Conservation (phyloP, 2,113 vertebrate genomes). For the Galeopterus variegatus region DNA sequence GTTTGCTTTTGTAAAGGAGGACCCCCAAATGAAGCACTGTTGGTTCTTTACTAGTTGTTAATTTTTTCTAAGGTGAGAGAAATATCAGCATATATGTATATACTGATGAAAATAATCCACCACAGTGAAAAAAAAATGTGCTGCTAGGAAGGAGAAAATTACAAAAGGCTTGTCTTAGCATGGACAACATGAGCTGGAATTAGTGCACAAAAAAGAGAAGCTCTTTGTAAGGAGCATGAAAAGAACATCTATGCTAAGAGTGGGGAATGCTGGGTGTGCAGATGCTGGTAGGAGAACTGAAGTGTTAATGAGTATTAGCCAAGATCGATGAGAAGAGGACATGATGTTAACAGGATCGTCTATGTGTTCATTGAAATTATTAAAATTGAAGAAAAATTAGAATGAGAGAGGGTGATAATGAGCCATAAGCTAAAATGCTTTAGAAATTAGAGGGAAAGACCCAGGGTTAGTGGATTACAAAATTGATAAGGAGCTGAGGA, state of each 20-base stretch:
- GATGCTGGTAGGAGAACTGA: neutral
- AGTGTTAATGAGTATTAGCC: accelerated
- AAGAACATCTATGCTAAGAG: neutral
- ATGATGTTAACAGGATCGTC: neutral
- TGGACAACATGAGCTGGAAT: neutral
- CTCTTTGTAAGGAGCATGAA: too few relatives aligned
- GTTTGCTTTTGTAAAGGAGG: neutral
- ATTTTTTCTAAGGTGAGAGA: neutral
- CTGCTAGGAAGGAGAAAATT: neutral
- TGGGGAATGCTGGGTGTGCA: neutral
- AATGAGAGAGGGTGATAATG: neutral
- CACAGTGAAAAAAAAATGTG: neutral
- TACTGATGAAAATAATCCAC: neutral
- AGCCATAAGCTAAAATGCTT: neutral
- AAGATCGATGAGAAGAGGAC: neutral
- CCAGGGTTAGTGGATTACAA: neutral
- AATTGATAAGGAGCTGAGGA: neutral
- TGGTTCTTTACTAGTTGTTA: neutral
- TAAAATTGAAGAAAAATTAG: neutral
- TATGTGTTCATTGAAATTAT: neutral
- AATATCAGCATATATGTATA: neutral
- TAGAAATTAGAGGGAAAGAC: neutral
- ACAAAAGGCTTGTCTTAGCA: neutral
- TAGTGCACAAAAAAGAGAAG: neutral
- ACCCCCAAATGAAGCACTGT: neutral